Conservation (phyloP, 2,888 invertebrate genomes). For the Athrips mouffetella region DNA sequence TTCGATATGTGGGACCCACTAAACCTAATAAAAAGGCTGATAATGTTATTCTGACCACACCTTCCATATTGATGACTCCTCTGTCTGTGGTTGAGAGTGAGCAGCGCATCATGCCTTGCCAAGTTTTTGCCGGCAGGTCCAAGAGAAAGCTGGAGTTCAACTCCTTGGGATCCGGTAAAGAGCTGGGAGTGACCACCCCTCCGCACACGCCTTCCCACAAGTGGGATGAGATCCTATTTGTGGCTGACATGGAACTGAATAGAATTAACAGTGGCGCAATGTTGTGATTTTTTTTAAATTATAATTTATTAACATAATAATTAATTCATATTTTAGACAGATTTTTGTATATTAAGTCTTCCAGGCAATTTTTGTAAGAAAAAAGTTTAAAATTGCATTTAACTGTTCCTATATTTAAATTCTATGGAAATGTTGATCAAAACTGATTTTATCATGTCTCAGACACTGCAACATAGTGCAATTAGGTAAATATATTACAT, state of each 20-base stretch:
- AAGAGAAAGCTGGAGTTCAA: conserved; percentile 72
- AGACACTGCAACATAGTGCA: conserved; percentile 46
- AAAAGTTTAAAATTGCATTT: conserved; percentile 28
- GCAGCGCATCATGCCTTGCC: conserved; percentile 46
- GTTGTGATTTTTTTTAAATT: conserved; percentile 43
- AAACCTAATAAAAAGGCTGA: conserved; percentile 58
- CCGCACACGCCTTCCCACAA: conserved; percentile 72
- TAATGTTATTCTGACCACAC: conserved; percentile 42
- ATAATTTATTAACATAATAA: conserved; percentile 33
- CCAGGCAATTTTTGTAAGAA: conserved; percentile 50
- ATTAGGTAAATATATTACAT: conserved; percentile 24
- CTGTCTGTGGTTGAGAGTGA: conserved; percentile 48
- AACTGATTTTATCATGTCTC: conserved; percentile 50
- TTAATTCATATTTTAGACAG: conserved; percentile 44
- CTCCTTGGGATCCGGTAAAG: conserved; percentile 55
- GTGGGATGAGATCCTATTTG: conserved; percentile 77
- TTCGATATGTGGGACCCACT: conserved; percentile 80
- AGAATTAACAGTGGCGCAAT: conserved; percentile 72
- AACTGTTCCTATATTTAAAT: conserved; percentile 57
- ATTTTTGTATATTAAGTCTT: conserved; percentile 55
- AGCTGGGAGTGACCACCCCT: conserved; percentile 59
- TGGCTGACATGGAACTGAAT: conserved; percentile 78
- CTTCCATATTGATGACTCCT: conserved; percentile 64
- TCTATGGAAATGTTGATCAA: conserved; percentile 57
- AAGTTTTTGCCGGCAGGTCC: conserved; percentile 59